Conservation (phyloP, 2,113 vertebrate species). For the Triplophysa tibetana region DNA sequence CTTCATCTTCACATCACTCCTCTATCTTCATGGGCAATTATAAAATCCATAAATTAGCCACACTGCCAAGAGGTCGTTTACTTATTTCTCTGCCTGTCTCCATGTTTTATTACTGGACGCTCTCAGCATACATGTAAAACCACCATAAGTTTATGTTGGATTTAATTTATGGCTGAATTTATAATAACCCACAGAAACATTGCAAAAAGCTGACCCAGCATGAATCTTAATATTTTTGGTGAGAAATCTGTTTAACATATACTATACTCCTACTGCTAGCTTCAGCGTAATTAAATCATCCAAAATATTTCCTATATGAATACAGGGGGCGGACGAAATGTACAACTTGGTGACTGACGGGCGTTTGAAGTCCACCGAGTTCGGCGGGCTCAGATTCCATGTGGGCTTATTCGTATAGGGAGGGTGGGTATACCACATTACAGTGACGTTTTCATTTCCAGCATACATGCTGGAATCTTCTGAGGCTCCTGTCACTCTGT, state of each 20-base stretch:
- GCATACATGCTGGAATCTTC: constrained; percentile 17
- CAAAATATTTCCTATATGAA: not conserved
- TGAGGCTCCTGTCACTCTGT: constrained; percentile 29
- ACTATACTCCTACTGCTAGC: no score
- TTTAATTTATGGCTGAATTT: constrained; percentile 9
- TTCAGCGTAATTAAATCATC: not conserved
- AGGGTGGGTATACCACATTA: not conserved
- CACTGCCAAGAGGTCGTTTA: constrained; percentile 1
- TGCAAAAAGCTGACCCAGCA: not conserved
- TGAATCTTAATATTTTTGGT: not conserved
- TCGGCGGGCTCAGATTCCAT: not conserved
- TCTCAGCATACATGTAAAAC: constrained; percentile 3
- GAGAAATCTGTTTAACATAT: not conserved
- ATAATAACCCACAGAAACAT: not conserved
- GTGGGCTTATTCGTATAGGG: not conserved
- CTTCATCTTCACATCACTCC: constrained; percentile 27
- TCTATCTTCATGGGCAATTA: constrained; percentile 32
- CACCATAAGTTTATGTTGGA: constrained; percentile 4
- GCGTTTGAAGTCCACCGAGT: not conserved
- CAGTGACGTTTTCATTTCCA: not conserved
- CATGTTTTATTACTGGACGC: constrained; percentile 27
- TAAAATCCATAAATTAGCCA: constrained; percentile 38
- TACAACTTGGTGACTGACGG: constrained; percentile 1
- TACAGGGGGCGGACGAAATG: no score
- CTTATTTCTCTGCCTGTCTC: constrained; percentile 26